A percentile compares a stretch with the other conserved stretches of the same genome.
phyloP scores from a whole-genome alignment of 2,797 vertebrate genomes.

The Chelon auratus region DNA sequence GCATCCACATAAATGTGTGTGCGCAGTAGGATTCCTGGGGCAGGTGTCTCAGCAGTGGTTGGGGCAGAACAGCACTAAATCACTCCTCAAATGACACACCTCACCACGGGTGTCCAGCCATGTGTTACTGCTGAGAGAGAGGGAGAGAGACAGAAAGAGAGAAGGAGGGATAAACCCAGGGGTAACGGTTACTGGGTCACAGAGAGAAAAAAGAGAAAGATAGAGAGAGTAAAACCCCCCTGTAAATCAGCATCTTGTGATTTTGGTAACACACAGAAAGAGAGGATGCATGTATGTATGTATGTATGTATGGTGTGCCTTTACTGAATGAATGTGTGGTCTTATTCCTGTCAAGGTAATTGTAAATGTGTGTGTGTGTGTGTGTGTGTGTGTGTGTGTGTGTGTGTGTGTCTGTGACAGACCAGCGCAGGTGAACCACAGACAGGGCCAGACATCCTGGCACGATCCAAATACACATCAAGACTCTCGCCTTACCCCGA shows the following conservation, averaged over 20 bases:
- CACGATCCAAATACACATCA: constrained; percentile 78
- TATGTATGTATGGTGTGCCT: constrained; percentile 1
- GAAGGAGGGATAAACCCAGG: constrained; percentile 21
- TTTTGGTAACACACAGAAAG: constrained; percentile 21
- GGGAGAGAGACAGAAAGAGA: neutral
- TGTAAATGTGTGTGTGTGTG: constrained; percentile 29
- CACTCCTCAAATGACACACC: constrained; percentile 83
- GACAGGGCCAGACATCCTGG: constrained; percentile 83
- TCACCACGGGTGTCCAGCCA: constrained; percentile 83
- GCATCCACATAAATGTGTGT: constrained; percentile 24
- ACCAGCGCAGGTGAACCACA: constrained; percentile 81
- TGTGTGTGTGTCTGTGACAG: constrained; percentile 63
- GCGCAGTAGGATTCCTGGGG: constrained; percentile 76
- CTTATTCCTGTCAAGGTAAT: constrained; percentile 1
- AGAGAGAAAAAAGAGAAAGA: constrained; percentile 34
- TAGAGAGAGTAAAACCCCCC: constrained; percentile 71
- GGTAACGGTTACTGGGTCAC: constrained; percentile 67
- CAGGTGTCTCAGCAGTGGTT: constrained; percentile 84
- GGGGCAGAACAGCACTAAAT: constrained; percentile 79
- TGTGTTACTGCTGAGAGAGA: constrained; percentile 81
- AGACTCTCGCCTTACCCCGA: constrained; percentile 81
- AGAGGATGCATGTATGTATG: constrained; percentile 26
- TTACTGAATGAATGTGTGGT: neutral
- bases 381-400: constrained; percentile 30
- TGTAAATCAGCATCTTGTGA: constrained; percentile 77